phyloP scores from a whole-genome alignment of 2,888 invertebrate species.

The Timema podura region DNA sequence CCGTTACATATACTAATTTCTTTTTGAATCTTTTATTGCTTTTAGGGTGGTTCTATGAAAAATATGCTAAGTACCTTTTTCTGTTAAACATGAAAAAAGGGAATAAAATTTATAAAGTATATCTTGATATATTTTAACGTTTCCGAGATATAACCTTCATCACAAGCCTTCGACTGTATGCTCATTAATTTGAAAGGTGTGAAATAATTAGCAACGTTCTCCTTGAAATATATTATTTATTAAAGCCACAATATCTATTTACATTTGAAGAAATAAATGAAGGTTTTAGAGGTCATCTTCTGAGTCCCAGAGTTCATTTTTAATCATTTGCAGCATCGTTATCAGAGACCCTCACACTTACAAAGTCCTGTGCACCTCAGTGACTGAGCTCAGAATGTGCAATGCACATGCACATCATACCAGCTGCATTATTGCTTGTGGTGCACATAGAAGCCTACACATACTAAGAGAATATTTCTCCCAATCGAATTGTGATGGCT shows the following conservation, averaged over 20 bases:
- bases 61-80: neutral
- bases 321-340: neutral
- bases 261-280: neutral
- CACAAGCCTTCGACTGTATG: neutral
- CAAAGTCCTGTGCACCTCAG: slow-evolving; percentile 1
- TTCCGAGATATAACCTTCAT: neutral
- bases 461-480: neutral
- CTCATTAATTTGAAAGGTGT: neutral
- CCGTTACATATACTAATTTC: neutral
- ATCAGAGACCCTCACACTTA: neutral
- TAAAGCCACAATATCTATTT: neutral
- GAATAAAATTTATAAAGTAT: neutral
- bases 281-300: neutral
- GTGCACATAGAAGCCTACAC: neutral
- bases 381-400: neutral
- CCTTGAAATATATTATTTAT: neutral
- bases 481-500: neutral
- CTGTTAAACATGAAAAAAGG: neutral
- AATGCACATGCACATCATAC: slow-evolving; percentile 1
- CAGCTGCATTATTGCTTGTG: neutral
- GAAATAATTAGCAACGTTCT: neutral
- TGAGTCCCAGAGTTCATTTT: slow-evolving; percentile 5
- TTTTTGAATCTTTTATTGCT: neutral
- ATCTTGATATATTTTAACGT: slow-evolving; percentile 2
- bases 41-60: neutral